These are phyloP conservation scores for Panulirus ornatus DNA, from an alignment of 1,140 invertebrate species.

Conservation along the genomic window DNA sequence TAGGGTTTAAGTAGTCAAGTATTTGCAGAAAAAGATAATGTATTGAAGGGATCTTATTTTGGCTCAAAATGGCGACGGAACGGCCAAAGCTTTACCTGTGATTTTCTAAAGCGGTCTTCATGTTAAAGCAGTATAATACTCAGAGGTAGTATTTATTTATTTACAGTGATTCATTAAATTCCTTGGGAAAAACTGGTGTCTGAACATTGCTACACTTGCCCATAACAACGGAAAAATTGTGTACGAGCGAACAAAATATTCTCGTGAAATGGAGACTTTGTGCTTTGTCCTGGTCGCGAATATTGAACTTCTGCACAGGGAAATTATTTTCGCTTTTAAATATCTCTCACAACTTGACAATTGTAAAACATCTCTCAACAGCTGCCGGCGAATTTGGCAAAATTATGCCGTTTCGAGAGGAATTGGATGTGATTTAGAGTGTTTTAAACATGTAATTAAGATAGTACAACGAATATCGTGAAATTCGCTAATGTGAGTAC, in stretches of 20 bases:
- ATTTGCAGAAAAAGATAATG: background rate
- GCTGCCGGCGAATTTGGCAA: too few species aligned
- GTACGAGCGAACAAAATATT: constrained; percentile 65
- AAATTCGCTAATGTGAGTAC: constrained; percentile 66
- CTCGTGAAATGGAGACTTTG: constrained; percentile 68
- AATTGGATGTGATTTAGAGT: too few species aligned
- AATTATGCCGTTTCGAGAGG: too few species aligned
- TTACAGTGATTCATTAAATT: background rate
- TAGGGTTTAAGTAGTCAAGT: background rate
- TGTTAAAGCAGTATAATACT: background rate
- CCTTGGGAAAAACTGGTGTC: background rate
- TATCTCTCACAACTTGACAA: background rate
- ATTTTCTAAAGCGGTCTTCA: constrained; percentile 40
- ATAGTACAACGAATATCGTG: constrained; percentile 38
- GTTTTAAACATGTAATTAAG: background rate
- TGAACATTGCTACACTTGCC: background rate
- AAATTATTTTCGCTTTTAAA: constrained; percentile 64
- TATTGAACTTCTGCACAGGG: constrained; percentile 51
- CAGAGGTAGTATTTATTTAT: background rate
- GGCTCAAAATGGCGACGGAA: constrained; percentile 66
- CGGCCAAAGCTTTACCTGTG: constrained; percentile 32
- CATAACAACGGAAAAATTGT: background rate
- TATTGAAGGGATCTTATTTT: constrained; percentile 70
- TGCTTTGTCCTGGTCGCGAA: constrained; percentile 56
- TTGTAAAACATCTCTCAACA: background rate